phyloP scores from a whole-genome alignment of 2,113 vertebrate species.

The Neogale vison region DNA sequence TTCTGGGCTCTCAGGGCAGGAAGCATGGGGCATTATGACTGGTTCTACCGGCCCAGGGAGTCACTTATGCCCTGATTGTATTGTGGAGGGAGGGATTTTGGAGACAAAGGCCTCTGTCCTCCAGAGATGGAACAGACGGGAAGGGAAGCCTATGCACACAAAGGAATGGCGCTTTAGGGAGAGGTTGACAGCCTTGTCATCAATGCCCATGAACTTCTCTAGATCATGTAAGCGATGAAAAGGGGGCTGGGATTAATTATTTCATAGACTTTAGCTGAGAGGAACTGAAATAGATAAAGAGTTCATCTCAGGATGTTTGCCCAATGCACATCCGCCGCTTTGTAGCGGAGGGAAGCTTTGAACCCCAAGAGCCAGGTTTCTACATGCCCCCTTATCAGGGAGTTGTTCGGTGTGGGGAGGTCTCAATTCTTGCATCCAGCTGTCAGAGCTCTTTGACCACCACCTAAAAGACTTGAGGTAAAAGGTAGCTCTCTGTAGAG shows the following conservation, averaged over 20 bases:
- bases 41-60: conserved; percentile 83
- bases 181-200: conserved; percentile 84
- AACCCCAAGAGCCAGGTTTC: background rate
- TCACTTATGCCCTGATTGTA: conserved; percentile 90
- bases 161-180: conserved; percentile 83
- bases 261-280: conserved; percentile 81
- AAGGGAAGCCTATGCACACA: conserved; percentile 88
- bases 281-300: conserved; percentile 80
- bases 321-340: background rate
- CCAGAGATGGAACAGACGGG: conserved; percentile 93
- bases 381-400: background rate
- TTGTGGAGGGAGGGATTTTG: conserved; percentile 92
- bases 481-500: background rate
- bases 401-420: background rate
- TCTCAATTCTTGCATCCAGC: conserved; percentile 26
- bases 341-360: conserved; percentile 17
- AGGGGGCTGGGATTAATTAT: conserved; percentile 82
- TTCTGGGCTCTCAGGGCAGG: conserved; percentile 91
- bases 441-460: background rate
- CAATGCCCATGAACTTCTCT: conserved; percentile 82
- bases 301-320: conserved; percentile 69
- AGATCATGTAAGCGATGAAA: conserved; percentile 84
- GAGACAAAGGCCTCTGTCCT: conserved; percentile 91
- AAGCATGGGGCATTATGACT: conserved; percentile 88
- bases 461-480: conserved; percentile 27